Percentiles rank a stretch among this genome's conserved stretches.
Evolutionary conservation across 2,797 vertebrate genomes (phyloP).

Genomic region (Eidolon dupreanum): DNA sequence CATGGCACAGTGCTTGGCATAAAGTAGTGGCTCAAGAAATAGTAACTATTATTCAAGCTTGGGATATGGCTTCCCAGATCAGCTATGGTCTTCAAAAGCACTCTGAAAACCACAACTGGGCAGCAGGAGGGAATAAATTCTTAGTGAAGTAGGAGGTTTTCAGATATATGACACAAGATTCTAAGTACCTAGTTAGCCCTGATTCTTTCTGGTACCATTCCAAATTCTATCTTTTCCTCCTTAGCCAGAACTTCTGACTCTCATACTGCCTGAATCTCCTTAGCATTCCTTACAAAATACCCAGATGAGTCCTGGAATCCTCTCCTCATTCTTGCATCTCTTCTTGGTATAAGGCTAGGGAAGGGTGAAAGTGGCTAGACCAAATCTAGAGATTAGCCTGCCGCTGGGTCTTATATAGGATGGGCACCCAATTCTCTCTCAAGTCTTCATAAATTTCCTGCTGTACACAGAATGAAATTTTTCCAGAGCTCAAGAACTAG

Average conservation of each 20-base stretch:
- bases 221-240: constrained; percentile 26
- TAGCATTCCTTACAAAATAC: constrained; percentile 2
- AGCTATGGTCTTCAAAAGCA: background rate
- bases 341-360: background rate
- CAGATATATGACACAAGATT: background rate
- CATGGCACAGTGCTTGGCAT: background rate
- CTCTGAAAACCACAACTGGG: background rate
- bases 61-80: background rate
- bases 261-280: background rate
- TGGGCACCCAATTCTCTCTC: background rate
- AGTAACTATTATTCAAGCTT: constrained; percentile 17
- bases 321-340: background rate
- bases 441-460: background rate
- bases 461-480: background rate
- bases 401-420: background rate
- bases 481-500: background rate
- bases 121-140: background rate
- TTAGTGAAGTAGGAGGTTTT: background rate
- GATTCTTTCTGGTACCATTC: background rate
- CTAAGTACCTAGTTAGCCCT: background rate
- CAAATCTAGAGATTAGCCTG: background rate
- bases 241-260: constrained; percentile 29
- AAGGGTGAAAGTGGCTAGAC: background rate
- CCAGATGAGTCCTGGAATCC: background rate
- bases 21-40: background rate